These are phyloP conservation scores for Myxocyprinus asiaticus DNA, from an alignment of 2,113 vertebrate species.

Conservation along the genomic window DNA sequence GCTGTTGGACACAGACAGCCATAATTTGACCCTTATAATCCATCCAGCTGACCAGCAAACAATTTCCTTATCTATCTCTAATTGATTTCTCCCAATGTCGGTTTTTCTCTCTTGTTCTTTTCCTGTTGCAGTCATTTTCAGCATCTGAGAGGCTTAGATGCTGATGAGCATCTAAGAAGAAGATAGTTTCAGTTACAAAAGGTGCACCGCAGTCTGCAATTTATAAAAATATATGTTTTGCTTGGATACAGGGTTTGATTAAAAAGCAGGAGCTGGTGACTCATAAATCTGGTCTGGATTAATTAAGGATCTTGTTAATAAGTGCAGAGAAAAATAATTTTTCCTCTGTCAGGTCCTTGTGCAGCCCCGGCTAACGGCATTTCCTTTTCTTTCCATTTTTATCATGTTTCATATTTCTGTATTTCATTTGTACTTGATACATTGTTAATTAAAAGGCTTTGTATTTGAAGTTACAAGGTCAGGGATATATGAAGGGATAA, in stretches of 20 bases:
- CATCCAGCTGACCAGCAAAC: conserved; percentile 7
- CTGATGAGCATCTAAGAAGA: not conserved
- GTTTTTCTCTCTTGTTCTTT: not conserved
- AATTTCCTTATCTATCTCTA: not conserved
- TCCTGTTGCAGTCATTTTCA: not conserved
- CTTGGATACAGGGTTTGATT: conserved; percentile 4
- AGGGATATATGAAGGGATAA: not conserved
- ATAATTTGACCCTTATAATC: conserved; percentile 31
- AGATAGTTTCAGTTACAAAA: not conserved
- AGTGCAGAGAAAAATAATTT: not conserved
- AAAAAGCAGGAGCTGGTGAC: not conserved
- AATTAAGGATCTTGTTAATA: conserved; percentile 29
- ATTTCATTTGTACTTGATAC: not conserved
- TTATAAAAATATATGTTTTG: not conserved
- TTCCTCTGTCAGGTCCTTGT: not conserved
- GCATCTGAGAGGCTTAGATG: not conserved
- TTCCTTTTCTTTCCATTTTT: conserved; percentile 36
- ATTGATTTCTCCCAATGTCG: not conserved
- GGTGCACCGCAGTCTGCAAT: not conserved
- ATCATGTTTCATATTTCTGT: conserved; percentile 9
- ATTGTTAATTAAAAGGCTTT: conserved; percentile 15
- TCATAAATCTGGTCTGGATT: conserved; percentile 24
- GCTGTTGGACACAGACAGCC: conserved; percentile 4
- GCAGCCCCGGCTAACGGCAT: conserved; percentile 33
- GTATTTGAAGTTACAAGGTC: not conserved